These are phyloP conservation scores for Polypedilum vanderplanki DNA, from an alignment of 1,140 invertebrate species.

Conservation along the genomic window DNA sequence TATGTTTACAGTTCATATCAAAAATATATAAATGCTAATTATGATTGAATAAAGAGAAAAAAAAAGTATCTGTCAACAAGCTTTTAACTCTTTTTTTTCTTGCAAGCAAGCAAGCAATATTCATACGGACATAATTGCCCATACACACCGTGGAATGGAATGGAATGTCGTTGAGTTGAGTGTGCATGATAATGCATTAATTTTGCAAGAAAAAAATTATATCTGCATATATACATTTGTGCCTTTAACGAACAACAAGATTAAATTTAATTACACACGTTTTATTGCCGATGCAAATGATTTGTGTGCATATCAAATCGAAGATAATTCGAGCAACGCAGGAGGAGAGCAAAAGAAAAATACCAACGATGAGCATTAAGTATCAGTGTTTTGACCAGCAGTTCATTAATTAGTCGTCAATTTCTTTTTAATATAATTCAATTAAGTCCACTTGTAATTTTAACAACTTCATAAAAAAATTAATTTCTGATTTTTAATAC, in stretches of 20 bases:
- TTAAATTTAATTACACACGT: slow-evolving; percentile 19
- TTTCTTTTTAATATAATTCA: slow-evolving; percentile 26
- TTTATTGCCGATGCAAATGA: slow-evolving; percentile 18
- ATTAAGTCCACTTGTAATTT: slow-evolving; percentile 27
- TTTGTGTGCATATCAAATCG: slow-evolving; percentile 17
- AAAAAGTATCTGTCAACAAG: background rate
- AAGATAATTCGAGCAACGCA: slow-evolving; percentile 15
- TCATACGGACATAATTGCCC: background rate
- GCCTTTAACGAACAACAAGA: background rate
- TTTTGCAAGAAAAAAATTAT: background rate
- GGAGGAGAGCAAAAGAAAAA: background rate
- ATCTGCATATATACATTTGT: background rate
- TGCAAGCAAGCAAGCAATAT: background rate
- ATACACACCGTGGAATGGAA: background rate
- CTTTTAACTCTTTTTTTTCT: background rate
- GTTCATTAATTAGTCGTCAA: slow-evolving; percentile 26
- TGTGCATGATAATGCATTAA: slow-evolving; percentile 18
- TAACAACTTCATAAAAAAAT: slow-evolving; percentile 26
- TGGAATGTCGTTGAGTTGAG: slow-evolving; percentile 10
- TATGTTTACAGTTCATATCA: slow-evolving; percentile 19
- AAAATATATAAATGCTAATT: slow-evolving; percentile 1
- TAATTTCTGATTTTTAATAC: slow-evolving; percentile 16
- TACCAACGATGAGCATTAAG: too few species aligned
- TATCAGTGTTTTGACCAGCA: slow-evolving; percentile 17
- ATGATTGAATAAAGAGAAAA: background rate